phyloP scores from a whole-genome alignment of 2,888 invertebrate genomes.

The Sialis fuliginosa region DNA sequence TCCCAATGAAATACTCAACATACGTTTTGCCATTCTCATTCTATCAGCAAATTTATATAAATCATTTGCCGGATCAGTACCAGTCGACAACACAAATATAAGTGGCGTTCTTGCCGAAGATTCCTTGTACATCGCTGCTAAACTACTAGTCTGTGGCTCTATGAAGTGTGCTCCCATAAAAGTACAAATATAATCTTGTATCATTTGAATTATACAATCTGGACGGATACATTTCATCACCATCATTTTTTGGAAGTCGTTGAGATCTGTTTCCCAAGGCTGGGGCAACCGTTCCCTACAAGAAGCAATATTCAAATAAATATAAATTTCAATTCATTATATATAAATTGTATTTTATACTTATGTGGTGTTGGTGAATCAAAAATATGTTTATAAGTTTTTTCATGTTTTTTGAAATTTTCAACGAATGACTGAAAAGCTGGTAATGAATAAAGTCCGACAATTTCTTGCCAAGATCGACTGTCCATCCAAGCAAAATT shows the following conservation, averaged over 20 bases:
- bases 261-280: constrained; percentile 41
- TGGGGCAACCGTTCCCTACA: constrained; percentile 31
- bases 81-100: constrained; percentile 77
- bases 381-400: constrained; percentile 41
- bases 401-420: constrained; percentile 34
- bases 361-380: constrained; percentile 50
- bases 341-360: constrained; percentile 17
- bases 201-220: constrained; percentile 67
- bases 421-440: constrained; percentile 41
- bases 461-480: constrained; percentile 66
- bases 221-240: constrained; percentile 65
- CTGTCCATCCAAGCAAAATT: constrained; percentile 62
- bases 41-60: constrained; percentile 70
- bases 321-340: no score
- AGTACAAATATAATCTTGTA: constrained; percentile 51
- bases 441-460: constrained; percentile 46
- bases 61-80: constrained; percentile 75
- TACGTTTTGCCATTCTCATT: constrained; percentile 53
- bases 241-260: constrained; percentile 58
- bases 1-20: constrained; percentile 71
- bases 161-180: constrained; percentile 64
- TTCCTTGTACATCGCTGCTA: constrained; percentile 64
- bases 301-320: not conserved
- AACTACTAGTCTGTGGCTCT: constrained; percentile 71
- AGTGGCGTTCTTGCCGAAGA: constrained; percentile 62